Conservation (phyloP, 2,113 vertebrate genomes). For the Hydrochoerus hydrochaeris region DNA sequence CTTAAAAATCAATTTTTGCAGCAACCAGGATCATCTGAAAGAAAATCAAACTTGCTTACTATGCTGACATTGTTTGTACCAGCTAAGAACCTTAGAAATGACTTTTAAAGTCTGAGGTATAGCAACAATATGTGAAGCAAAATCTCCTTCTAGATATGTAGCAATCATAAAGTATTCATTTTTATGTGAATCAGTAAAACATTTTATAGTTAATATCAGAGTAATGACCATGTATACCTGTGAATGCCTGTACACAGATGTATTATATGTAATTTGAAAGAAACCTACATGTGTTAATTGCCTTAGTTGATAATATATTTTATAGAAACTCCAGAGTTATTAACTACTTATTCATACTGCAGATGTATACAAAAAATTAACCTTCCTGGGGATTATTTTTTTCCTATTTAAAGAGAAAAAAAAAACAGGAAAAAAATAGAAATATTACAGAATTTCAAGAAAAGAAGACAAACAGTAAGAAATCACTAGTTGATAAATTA, state of each 20-base stretch:
- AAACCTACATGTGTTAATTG: conserved; percentile 59
- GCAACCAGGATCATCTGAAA: conserved; percentile 67
- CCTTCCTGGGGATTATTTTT: neutral
- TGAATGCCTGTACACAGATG: conserved; percentile 23
- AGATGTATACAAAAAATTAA: neutral
- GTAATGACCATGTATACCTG: conserved; percentile 55
- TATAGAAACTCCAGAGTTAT: neutral
- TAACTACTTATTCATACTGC: conserved; percentile 24
- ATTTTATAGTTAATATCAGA: conserved; percentile 62
- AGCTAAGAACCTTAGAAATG: conserved; percentile 78
- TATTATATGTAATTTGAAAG: conserved; percentile 74
- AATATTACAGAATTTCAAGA: too few relatives aligned
- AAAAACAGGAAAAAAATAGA: too few relatives aligned
- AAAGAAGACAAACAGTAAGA: too few relatives aligned
- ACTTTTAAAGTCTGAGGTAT: conserved; percentile 79
- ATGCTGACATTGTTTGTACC: conserved; percentile 79
- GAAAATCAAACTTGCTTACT: conserved; percentile 86
- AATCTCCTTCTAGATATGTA: conserved; percentile 75
- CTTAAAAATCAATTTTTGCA: conserved; percentile 79
- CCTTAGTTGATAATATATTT: neutral
- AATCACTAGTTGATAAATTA: too few relatives aligned
- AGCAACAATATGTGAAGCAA: conserved; percentile 77
- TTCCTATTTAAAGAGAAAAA: too few relatives aligned
- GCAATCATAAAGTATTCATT: conserved; percentile 74
- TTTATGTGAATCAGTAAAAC: conserved; percentile 74